phyloP scores from a whole-genome alignment of 2,113 vertebrate species.

The Xenus cinereus region DNA sequence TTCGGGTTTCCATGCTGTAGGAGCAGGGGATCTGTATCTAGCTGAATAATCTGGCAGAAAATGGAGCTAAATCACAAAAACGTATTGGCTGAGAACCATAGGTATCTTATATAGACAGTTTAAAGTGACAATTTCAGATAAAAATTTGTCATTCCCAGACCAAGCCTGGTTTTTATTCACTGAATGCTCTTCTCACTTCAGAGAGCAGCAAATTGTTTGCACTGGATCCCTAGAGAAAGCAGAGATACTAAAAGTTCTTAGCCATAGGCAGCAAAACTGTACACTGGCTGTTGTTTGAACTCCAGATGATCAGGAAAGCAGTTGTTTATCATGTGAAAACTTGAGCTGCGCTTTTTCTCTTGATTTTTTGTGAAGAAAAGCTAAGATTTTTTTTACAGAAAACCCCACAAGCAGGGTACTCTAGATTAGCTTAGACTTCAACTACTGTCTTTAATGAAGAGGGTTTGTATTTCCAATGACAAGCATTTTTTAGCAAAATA shows the following conservation, averaged over 20 bases:
- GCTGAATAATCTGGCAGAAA: constrained; percentile 35
- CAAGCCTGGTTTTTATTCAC: neutral
- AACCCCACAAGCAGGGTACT: neutral
- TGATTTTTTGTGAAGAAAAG: neutral
- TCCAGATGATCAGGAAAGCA: neutral
- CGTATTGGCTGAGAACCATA: neutral
- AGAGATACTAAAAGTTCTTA: neutral
- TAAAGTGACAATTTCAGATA: neutral
- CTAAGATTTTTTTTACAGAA: neutral
- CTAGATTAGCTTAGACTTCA: neutral
- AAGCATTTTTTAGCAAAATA: neutral
- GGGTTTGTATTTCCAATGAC: neutral
- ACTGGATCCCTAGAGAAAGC: neutral
- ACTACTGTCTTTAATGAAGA: neutral
- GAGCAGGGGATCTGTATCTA: constrained; percentile 15
- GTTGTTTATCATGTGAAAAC: neutral
- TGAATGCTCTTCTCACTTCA: neutral
- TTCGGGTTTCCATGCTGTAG: constrained; percentile 46
- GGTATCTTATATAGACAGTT: neutral
- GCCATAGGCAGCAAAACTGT: neutral
- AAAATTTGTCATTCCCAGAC: neutral
- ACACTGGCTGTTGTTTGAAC: neutral
- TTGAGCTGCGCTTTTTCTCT: neutral
- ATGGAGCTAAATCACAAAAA: constrained; percentile 34
- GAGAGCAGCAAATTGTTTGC: neutral